Conservation (phyloP, 2,888 invertebrate genomes). For the Himalopsyche kuldschensis region DNA sequence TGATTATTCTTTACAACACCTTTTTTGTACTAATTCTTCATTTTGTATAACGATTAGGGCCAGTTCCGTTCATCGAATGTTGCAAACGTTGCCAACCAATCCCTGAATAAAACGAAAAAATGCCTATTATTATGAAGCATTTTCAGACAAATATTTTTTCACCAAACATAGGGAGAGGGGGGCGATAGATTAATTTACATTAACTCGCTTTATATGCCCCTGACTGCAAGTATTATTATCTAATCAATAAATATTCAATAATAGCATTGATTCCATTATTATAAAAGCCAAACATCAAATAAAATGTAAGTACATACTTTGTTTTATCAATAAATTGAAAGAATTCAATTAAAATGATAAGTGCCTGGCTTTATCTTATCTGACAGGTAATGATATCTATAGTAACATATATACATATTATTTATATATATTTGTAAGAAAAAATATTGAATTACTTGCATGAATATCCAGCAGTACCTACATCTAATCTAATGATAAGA, state of each 20-base stretch:
- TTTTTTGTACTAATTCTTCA: too few relatives aligned
- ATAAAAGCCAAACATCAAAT: not conserved
- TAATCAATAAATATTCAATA: not conserved
- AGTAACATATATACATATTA: not conserved
- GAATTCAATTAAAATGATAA: not conserved
- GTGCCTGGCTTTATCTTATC: not conserved
- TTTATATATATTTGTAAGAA: not conserved
- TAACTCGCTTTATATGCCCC: too few relatives aligned
- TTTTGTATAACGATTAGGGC: too few relatives aligned
- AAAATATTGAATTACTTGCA: not conserved
- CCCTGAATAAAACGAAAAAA: too few relatives aligned
- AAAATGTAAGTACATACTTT: not conserved
- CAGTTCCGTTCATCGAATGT: too few relatives aligned
- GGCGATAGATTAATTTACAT: too few relatives aligned
- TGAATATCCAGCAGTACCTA: conserved; percentile 17
- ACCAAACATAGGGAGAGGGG: too few relatives aligned
- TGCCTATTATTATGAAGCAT: too few relatives aligned
- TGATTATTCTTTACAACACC: too few relatives aligned
- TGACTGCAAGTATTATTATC: too few relatives aligned
- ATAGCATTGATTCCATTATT: not conserved
- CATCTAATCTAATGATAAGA: conserved; percentile 29
- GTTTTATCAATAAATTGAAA: not conserved
- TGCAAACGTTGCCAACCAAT: too few relatives aligned
- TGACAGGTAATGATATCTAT: not conserved
- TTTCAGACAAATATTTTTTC: too few relatives aligned